Evolutionary conservation across 2,113 vertebrate species (phyloP).

Genomic region (Eidolon helvum): DNA sequence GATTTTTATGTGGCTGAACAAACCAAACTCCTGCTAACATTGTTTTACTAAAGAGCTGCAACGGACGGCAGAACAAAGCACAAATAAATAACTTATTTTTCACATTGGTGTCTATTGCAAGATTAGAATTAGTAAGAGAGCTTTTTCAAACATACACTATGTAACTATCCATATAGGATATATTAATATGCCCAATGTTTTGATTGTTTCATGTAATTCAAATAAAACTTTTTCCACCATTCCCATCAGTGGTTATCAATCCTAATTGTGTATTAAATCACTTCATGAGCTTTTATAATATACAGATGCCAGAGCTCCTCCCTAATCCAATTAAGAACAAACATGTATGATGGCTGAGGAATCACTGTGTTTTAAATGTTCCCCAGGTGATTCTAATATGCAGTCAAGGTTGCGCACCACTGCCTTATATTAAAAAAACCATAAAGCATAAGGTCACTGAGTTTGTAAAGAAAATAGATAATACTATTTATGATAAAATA

Average conservation of each 20-base stretch:
- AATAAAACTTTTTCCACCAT: neutral
- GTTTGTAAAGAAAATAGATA: constrained; percentile 19
- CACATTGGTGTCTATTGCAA: neutral
- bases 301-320: neutral
- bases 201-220: neutral
- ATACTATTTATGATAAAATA: constrained; percentile 17
- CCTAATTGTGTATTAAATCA: constrained; percentile 8
- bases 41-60: constrained; percentile 2
- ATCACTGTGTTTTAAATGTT: neutral
- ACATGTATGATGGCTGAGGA: neutral
- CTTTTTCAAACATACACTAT: neutral
- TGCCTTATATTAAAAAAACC: neutral
- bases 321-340: constrained; percentile 15
- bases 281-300: constrained; percentile 6
- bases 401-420: neutral
- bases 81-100: neutral
- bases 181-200: neutral
- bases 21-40: neutral
- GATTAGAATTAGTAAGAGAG: neutral
- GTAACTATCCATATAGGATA: neutral
- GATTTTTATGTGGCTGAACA: neutral
- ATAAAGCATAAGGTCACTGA: constrained; percentile 29
- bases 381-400: constrained; percentile 22
- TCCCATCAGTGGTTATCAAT: neutral
- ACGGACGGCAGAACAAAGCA: neutral